Conservation (phyloP, 2,888 invertebrate genomes). For the Apantesis nais region DNA sequence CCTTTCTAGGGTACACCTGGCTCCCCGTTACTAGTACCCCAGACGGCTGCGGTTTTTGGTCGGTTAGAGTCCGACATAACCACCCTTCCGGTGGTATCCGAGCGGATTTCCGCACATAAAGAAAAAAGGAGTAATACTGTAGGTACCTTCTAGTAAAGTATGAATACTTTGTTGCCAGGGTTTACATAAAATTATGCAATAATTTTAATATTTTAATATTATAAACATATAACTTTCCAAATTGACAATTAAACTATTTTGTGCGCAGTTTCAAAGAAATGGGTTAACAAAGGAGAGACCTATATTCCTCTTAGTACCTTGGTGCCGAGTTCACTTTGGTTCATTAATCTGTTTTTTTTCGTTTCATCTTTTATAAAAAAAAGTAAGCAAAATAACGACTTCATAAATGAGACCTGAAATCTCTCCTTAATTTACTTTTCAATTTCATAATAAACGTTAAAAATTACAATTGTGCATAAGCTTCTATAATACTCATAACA, state of each 20-base stretch:
- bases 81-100: too few relatives aligned
- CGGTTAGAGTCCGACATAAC: too few relatives aligned
- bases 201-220: too few relatives aligned
- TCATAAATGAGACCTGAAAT: slow-evolving; percentile 50
- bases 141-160: too few relatives aligned
- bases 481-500: not conserved
- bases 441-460: slow-evolving; percentile 17
- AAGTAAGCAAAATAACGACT: slow-evolving; percentile 57
- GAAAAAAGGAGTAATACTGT: too few relatives aligned
- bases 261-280: slow-evolving; percentile 69
- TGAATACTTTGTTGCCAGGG: too few relatives aligned
- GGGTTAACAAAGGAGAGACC: slow-evolving; percentile 81
- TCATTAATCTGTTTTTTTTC: slow-evolving; percentile 70
- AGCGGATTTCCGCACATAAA: too few relatives aligned
- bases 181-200: too few relatives aligned
- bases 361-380: slow-evolving; percentile 55
- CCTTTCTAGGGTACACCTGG: too few relatives aligned
- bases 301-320: slow-evolving; percentile 74
- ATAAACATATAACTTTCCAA: not conserved
- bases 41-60: too few relatives aligned
- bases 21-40: too few relatives aligned
- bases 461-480: not conserved
- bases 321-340: slow-evolving; percentile 70
- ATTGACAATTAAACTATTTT: slow-evolving; percentile 66
- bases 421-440: slow-evolving; percentile 41